A percentile compares a stretch with the other conserved stretches of the same genome.
These are phyloP conservation scores for Sciaenops ocellatus DNA, from an alignment of 2,797 vertebrate genomes.

Conservation along the genomic window DNA sequence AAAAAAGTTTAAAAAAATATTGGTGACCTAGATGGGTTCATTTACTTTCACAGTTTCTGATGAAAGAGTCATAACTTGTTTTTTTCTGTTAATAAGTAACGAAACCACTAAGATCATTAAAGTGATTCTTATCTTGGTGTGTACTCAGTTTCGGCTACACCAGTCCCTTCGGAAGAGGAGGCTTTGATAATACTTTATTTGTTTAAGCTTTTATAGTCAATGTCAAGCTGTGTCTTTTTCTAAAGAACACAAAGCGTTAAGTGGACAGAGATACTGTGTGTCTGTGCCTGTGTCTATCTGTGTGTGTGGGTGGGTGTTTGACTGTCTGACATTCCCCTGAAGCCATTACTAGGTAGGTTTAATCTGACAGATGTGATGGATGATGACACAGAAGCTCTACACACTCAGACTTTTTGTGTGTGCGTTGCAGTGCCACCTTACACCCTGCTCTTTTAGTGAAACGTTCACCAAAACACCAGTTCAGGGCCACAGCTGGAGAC, in stretches of 20 bases:
- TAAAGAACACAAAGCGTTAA: constrained; percentile 42
- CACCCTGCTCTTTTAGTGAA: constrained; percentile 45
- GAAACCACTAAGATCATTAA: constrained; percentile 24
- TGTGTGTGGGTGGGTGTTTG: constrained; percentile 28
- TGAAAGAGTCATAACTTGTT: background rate
- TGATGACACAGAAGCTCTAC: constrained; percentile 44
- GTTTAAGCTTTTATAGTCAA: constrained; percentile 38
- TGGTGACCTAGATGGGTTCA: background rate
- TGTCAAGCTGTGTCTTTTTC: constrained; percentile 50
- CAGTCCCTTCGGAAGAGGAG: constrained; percentile 23
- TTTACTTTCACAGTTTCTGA: background rate
- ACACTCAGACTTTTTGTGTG: constrained; percentile 33
- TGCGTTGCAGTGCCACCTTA: constrained; percentile 18
- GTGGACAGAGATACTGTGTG: constrained; percentile 22
- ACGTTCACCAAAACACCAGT: constrained; percentile 29
- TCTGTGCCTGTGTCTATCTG: background rate
- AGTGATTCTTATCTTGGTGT: constrained; percentile 39
- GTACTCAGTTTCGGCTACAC: constrained; percentile 9
- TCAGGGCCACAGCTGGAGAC: constrained; percentile 41
- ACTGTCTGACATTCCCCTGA: constrained; percentile 60
- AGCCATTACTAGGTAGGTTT: constrained; percentile 62
- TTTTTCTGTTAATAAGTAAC: constrained; percentile 11
- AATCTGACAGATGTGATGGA: constrained; percentile 70
- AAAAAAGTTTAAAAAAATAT: background rate
- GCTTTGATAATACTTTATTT: constrained; percentile 53